Evolutionary conservation across 2,797 vertebrate genomes (phyloP).

Genomic region (Crocidura indochinensis): DNA sequence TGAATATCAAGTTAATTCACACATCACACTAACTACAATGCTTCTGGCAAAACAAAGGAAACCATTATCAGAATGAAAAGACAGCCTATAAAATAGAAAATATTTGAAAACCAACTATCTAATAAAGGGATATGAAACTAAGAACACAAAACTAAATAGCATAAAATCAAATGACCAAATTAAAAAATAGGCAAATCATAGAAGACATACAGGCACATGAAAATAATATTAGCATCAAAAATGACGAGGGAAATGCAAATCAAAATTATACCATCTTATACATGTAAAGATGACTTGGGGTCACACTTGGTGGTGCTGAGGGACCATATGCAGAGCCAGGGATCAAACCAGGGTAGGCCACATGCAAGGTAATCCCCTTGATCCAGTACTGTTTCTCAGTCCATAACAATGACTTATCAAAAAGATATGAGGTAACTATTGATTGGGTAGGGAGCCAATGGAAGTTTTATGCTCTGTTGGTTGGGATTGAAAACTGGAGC

Average conservation of each 20-base stretch:
- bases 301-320: too few relatives aligned
- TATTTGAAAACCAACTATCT: neutral
- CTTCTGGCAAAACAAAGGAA: neutral
- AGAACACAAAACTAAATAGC: neutral
- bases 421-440: neutral
- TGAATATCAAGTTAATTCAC: neutral
- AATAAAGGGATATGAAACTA: neutral
- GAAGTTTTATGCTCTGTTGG: neutral
- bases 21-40: neutral
- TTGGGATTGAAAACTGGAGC: neutral
- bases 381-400: too few relatives aligned
- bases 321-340: too few relatives aligned
- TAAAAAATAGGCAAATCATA: neutral
- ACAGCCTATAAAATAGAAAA: neutral
- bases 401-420: too few relatives aligned
- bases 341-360: too few relatives aligned
- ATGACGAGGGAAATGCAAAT: neutral
- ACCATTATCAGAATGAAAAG: conserved; percentile 5
- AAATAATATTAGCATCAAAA: neutral
- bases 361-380: too few relatives aligned
- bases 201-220: too few relatives aligned
- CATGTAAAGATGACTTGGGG: neutral
- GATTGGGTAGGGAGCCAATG: neutral
- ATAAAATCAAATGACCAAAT: neutral
- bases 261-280: neutral